Evolutionary conservation across 2,888 invertebrate genomes (phyloP).

Genomic region (Ctenicera cuprea): DNA sequence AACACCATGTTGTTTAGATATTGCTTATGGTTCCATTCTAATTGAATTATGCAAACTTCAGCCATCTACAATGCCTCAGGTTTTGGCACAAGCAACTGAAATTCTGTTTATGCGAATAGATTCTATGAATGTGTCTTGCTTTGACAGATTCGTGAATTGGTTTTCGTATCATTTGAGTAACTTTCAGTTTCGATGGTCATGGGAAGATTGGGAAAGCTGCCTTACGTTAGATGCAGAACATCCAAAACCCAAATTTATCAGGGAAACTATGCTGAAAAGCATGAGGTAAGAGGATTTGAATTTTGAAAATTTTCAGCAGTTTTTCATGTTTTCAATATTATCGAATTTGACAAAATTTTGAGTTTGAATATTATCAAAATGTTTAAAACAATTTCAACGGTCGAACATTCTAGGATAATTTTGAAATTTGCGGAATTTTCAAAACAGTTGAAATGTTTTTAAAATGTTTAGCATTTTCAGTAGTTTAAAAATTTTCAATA

Average conservation of each 20-base stretch:
- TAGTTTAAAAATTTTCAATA: too few species aligned
- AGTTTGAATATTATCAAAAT: too few species aligned
- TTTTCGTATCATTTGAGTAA: constrained; percentile 99
- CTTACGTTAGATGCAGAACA: constrained; percentile 89
- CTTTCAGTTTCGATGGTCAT: constrained; percentile 99
- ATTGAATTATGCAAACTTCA: constrained; percentile 98
- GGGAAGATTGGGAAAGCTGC: constrained; percentile 97
- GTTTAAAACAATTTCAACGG: too few species aligned
- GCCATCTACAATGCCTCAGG: constrained; percentile 97
- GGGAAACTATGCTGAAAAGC: constrained; percentile 92
- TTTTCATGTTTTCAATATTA: too few species aligned
- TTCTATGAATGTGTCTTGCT: constrained; percentile 96
- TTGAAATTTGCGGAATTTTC: too few species aligned
- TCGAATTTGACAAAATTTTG: too few species aligned
- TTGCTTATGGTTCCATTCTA: constrained; percentile 95
- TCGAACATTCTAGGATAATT: too few species aligned
- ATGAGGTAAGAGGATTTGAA: constrained; percentile 80
- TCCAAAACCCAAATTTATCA: constrained; percentile 95
- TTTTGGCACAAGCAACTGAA: constrained; percentile 97
- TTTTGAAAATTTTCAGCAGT: too few species aligned
- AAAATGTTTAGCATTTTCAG: too few species aligned
- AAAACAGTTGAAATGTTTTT: too few species aligned
- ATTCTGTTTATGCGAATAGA: constrained; percentile 97
- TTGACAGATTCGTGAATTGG: constrained; percentile 98
- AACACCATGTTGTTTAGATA: constrained; percentile 89